These are phyloP conservation scores for Suillia variegata DNA, from an alignment of 2,888 invertebrate genomes.

Conservation along the genomic window DNA sequence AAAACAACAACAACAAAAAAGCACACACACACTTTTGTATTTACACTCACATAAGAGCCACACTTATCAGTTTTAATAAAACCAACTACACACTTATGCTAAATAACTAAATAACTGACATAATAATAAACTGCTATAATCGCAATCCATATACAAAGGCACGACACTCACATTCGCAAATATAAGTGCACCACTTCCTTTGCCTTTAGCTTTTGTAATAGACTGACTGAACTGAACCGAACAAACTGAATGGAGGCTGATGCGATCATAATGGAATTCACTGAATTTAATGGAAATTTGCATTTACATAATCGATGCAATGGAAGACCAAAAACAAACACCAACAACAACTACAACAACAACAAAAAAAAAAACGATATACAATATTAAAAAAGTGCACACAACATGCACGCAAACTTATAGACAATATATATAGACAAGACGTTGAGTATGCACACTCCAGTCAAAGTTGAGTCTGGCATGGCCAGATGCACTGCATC, in stretches of 20 bases:
- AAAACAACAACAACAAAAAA: too few relatives aligned
- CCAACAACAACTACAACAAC: too few relatives aligned
- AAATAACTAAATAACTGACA: not conserved
- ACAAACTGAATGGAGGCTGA: conserved; percentile 24
- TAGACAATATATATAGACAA: too few relatives aligned
- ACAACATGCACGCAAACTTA: too few relatives aligned
- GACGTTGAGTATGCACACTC: too few relatives aligned
- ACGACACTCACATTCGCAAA: conserved; percentile 1
- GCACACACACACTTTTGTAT: too few relatives aligned
- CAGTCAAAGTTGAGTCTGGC: conserved; percentile 4
- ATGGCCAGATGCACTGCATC: not conserved
- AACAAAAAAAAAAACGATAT: not conserved
- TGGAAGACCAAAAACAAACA: not conserved
- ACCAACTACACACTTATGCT: too few relatives aligned
- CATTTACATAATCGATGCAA: conserved; percentile 48
- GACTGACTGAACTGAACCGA: not conserved
- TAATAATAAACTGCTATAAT: conserved; percentile 11
- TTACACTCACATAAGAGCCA: too few relatives aligned
- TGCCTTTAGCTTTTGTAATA: not conserved
- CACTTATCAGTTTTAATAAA: too few relatives aligned
- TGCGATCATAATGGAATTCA: conserved; percentile 45
- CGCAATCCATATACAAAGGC: not conserved
- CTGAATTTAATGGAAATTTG: conserved; percentile 54
- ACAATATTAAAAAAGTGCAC: too few relatives aligned
- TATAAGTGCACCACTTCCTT: not conserved